phyloP scores from a whole-genome alignment of 2,888 invertebrate genomes.

The Labia minor region DNA sequence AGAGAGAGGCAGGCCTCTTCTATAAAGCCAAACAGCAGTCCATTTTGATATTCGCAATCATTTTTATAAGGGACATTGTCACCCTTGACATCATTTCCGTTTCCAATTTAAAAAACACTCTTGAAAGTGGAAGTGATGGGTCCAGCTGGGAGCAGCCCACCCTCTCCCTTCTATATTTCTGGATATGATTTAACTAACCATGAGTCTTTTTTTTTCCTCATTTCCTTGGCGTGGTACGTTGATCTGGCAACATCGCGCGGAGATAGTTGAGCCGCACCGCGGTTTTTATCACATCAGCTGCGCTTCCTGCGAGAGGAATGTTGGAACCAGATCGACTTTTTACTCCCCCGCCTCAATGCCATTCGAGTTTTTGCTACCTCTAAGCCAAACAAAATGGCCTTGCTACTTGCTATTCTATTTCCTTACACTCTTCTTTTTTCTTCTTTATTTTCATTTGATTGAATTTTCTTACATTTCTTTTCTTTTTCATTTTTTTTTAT shows the following conservation, averaged over 20 bases:
- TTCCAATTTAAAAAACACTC: neutral
- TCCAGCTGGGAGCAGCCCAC: neutral
- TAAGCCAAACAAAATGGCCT: neutral
- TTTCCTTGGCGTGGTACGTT: neutral
- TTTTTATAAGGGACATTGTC: neutral
- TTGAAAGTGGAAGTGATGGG: neutral
- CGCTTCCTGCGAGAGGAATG: neutral
- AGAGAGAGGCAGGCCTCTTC: neutral
- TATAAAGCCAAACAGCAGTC: neutral
- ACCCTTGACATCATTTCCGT: neutral
- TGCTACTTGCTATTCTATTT: neutral
- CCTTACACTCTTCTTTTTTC: too few species aligned
- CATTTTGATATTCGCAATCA: neutral
- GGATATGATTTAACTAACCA: neutral
- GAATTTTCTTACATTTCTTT: too few species aligned
- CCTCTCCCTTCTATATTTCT: neutral
- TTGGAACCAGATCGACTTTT: too few species aligned
- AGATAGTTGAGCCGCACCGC: neutral
- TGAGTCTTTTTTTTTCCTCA: too few species aligned
- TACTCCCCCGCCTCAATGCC: too few species aligned
- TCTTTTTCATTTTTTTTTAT: too few species aligned
- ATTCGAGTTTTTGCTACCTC: neutral
- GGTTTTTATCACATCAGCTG: conserved; percentile 20
- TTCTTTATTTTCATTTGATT: too few species aligned
- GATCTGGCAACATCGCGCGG: neutral